A percentile compares a stretch with the other conserved stretches of the same genome.
These are phyloP conservation scores for Phymanthus crucifer DNA, from an alignment of 92 coral and sea anemone species.

Conservation along the genomic window DNA sequence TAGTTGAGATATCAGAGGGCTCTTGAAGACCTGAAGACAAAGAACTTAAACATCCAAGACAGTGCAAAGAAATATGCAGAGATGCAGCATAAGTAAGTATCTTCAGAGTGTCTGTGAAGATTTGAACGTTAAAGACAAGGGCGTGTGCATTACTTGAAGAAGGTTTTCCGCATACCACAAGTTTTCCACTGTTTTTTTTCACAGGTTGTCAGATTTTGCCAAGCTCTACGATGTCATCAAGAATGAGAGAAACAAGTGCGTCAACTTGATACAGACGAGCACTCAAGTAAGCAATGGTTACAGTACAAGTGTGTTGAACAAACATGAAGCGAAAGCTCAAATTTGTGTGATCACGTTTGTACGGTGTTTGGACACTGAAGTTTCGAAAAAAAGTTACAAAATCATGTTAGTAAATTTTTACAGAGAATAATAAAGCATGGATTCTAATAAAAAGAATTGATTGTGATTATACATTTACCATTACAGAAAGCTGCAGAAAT, in stretches of 20 bases:
- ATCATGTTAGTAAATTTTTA: too few species aligned
- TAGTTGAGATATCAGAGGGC: conserved; percentile 97
- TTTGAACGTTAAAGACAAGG: background rate
- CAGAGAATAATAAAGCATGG: too few species aligned
- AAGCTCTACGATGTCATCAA: conserved; percentile 97
- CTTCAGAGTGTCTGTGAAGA: background rate
- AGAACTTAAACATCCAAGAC: conserved; percentile 92
- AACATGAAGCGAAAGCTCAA: background rate
- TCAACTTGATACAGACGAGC: conserved; percentile 95
- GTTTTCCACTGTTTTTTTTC: background rate
- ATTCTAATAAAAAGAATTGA: too few species aligned
- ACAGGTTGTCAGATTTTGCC: conserved; percentile 94
- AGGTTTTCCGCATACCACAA: background rate
- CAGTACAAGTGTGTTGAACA: too few species aligned
- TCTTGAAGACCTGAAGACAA: conserved; percentile 92
- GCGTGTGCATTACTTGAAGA: too few species aligned
- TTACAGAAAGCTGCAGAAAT: conserved; percentile 97
- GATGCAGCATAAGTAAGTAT: conserved; percentile 94
- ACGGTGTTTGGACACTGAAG: too few species aligned
- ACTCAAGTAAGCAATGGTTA: conserved; percentile 68
- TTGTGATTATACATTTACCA: background rate
- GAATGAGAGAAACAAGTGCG: conserved; percentile 97
- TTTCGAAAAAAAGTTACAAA: too few species aligned
- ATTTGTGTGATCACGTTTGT: too few species aligned
- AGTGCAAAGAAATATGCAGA: conserved; percentile 99